Conservation (phyloP, 1,140 invertebrate species). For the Batillaria attramentaria region DNA sequence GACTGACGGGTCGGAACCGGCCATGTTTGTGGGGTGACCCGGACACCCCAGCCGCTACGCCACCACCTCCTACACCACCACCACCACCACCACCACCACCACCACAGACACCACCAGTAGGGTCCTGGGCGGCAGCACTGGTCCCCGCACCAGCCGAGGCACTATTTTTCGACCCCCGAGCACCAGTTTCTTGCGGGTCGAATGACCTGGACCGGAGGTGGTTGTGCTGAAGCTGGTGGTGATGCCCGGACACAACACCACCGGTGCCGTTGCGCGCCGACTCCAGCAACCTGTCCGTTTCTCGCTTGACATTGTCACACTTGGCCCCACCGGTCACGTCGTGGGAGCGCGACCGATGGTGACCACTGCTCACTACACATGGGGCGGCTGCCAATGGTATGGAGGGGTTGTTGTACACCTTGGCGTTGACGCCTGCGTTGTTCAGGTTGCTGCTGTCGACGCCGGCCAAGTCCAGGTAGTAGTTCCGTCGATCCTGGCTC, state of each 20-base stretch:
- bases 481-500: constrained; percentile 69
- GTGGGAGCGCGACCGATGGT: constrained; percentile 61
- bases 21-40: constrained; percentile 44
- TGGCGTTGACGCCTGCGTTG: too few relatives aligned
- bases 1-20: constrained; percentile 59
- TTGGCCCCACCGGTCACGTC: constrained; percentile 45
- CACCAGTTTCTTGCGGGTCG: constrained; percentile 57
- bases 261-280: not conserved
- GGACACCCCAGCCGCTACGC: not conserved
- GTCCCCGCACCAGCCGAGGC: not conserved
- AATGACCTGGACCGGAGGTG: constrained; percentile 64
- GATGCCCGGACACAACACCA: too few relatives aligned
- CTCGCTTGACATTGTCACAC: constrained; percentile 53
- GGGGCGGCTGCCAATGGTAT: constrained; percentile 37
- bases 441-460: constrained; percentile 64
- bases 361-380: constrained; percentile 12
- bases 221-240: constrained; percentile 40
- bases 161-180: not conserved
- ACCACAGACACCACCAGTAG: not conserved
- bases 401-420: constrained; percentile 53
- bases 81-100: not conserved
- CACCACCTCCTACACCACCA: not conserved
- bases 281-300: constrained; percentile 44
- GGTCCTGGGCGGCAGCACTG: not conserved
- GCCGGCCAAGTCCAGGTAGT: constrained; percentile 73